Evolutionary conservation across 2,888 invertebrate genomes (phyloP).

Genomic region (Bellardia bayeri): DNA sequence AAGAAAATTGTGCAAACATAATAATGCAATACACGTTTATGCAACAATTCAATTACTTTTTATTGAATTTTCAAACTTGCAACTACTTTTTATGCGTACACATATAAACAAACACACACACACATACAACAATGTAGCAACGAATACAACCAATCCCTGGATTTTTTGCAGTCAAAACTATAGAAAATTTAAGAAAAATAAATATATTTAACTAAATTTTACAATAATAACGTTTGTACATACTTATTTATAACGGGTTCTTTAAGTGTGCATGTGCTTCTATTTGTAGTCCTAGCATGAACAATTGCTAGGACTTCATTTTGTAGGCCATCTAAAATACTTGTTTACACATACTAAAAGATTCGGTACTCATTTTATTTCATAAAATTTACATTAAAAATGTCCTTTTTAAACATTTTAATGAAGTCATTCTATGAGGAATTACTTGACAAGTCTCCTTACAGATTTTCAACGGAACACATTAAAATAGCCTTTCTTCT

Average conservation of each 20-base stretch:
- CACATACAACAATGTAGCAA: background rate
- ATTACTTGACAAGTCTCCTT: too few relatives aligned
- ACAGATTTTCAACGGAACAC: too few relatives aligned
- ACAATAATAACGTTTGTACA: conserved; percentile 23
- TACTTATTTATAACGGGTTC: background rate
- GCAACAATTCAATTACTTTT: conserved; percentile 52
- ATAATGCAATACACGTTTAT: conserved; percentile 42
- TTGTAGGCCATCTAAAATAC: too few relatives aligned
- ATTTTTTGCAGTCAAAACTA: background rate
- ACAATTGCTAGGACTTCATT: too few relatives aligned
- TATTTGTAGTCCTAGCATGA: background rate
- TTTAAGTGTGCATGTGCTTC: background rate
- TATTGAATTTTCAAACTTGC: conserved; percentile 42
- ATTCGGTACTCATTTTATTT: too few relatives aligned
- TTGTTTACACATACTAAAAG: too few relatives aligned
- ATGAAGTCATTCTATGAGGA: too few relatives aligned
- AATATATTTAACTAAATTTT: conserved; percentile 20
- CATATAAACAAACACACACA: background rate
- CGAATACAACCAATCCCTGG: background rate
- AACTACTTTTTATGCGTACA: background rate
- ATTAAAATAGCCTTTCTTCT: too few relatives aligned
- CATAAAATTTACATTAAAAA: too few relatives aligned
- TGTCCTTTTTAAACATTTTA: too few relatives aligned
- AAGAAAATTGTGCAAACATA: conserved; percentile 10
- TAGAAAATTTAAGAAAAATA: background rate